These are phyloP conservation scores for Smithornis capensis DNA, from an alignment of 2,113 vertebrate species.

Conservation along the genomic window DNA sequence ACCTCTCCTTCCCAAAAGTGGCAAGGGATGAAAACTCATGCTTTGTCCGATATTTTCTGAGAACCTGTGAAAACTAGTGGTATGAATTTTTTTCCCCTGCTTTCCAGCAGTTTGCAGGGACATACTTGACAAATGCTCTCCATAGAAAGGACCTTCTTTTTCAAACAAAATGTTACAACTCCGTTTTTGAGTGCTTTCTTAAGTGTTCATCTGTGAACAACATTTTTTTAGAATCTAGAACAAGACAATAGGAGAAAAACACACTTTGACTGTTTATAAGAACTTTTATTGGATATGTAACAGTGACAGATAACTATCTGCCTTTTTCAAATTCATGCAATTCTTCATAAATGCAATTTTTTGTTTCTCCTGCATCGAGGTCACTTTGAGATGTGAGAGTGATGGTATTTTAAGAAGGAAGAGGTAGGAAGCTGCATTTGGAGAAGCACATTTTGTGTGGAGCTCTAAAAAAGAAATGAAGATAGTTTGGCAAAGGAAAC, in stretches of 20 bases:
- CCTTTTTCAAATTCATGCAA: neutral
- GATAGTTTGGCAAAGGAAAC: neutral
- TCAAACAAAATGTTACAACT: neutral
- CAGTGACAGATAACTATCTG: neutral
- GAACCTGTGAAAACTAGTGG: neutral
- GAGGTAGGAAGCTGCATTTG: neutral
- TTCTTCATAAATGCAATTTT: neutral
- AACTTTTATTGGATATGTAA: neutral
- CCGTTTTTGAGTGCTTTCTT: neutral
- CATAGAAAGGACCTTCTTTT: neutral
- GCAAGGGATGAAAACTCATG: neutral
- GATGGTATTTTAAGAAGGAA: neutral
- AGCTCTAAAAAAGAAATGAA: neutral
- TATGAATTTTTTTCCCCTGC: neutral
- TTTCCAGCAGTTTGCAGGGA: neutral
- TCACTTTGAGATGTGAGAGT: neutral
- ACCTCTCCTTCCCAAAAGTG: accelerated
- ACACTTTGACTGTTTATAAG: neutral
- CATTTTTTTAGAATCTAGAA: neutral
- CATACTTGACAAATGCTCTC: neutral
- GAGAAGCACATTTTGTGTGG: neutral
- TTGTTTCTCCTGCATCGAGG: neutral
- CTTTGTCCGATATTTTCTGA: neutral
- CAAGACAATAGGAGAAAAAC: neutral
- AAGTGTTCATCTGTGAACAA: neutral